Conservation (phyloP, 1,140 invertebrate genomes). For the Lepidotrigona ventralis region DNA sequence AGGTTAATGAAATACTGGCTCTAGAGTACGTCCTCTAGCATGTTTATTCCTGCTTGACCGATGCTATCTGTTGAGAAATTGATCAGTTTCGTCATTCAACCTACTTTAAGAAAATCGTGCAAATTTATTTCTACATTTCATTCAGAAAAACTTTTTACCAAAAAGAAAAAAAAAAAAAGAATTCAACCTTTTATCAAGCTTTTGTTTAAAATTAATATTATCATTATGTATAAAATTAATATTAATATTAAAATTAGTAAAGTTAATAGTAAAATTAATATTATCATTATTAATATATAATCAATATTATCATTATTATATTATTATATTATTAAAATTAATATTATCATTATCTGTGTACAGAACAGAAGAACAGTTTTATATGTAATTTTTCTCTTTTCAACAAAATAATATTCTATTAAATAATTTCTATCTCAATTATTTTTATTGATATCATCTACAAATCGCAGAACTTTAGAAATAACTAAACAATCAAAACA, state of each 20-base stretch:
- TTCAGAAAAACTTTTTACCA: slow-evolving; percentile 12
- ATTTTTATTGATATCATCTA: neutral
- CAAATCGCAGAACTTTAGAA: neutral
- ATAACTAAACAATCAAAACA: neutral
- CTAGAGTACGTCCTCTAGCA: slow-evolving; percentile 5
- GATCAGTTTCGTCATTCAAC: neutral
- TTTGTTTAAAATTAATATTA: neutral
- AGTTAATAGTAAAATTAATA: too few species aligned
- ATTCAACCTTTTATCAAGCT: neutral
- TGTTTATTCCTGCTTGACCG: neutral
- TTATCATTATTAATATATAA: too few species aligned
- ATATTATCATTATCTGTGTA: too few species aligned
- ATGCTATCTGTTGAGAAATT: slow-evolving; percentile 26
- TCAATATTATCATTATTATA: too few species aligned
- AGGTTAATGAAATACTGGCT: slow-evolving; percentile 12
- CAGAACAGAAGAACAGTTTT: too few species aligned
- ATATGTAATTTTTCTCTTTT: too few species aligned
- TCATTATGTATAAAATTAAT: too few species aligned
- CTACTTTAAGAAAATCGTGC: neutral
- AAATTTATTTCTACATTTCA: neutral
- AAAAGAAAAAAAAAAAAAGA: too few species aligned
- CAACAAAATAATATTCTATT: too few species aligned
- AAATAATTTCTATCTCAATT: too few species aligned
- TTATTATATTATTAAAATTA: too few species aligned
- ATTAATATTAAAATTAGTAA: too few species aligned